Evolutionary conservation across 2,888 invertebrate species (phyloP), one percentile per base, ranked within the genome.

Genomic region (Ormyrus nitidulus): DNA sequence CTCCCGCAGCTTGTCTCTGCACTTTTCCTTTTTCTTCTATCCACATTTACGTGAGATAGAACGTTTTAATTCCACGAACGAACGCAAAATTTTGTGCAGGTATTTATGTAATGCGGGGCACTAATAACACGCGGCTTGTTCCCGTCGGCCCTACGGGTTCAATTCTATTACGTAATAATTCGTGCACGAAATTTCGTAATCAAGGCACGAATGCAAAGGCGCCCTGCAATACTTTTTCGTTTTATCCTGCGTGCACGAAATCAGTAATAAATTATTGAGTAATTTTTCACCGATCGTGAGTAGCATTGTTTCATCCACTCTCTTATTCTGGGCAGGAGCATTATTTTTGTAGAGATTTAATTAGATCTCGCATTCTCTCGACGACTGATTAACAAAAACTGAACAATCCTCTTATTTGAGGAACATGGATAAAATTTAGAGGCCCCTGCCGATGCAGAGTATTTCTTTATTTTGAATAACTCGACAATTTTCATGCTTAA

Each of bases 151-250:
- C 53, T 46, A 44, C 58, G 65, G 65, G 46, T 58, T 71, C 49
- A 65, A 71, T 71, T 59, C 71, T 44, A 71, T 77, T 71, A 71
- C 65, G 65, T 71, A 71, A 66, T 71, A 71, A 77, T 58, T 77
- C 77, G 65, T 71, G 71, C 71, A 71, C 53, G 71, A 65, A 77
- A 77, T 77, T 77, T 65, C 77, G 59, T 66, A 71, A 77, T 77
- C 77, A 71, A 13, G 70, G 46, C 56, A 65, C 53, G 71, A 76
- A 71, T 65, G 59, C 4, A 34, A 34, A 59, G 46, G 49, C 61
- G 56, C 69, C 76, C 68, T 48, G 44, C 1, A 58, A 51, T 10
- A 10, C 13, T 64, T 56, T 70, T 77, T 71, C n/a, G 53, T 46
- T 54, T 74, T 49, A 56, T 51, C 11, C 56, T 34, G 34, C 8